Conservation (phyloP, 2,113 vertebrate species). For the Myrmophylax atrothorax region DNA sequence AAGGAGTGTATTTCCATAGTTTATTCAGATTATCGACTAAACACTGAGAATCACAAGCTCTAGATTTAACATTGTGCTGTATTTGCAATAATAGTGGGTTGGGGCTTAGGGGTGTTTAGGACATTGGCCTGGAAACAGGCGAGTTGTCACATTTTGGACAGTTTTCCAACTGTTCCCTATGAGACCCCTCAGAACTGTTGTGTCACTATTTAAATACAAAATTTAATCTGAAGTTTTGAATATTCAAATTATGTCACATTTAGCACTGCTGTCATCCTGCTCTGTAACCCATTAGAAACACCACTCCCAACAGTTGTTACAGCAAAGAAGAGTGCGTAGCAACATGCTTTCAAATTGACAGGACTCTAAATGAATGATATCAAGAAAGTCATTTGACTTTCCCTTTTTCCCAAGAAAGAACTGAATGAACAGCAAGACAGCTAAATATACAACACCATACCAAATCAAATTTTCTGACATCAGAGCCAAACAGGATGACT, state of each 20-base stretch:
- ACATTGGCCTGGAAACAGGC: neutral
- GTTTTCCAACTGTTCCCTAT: neutral
- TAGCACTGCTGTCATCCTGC: neutral
- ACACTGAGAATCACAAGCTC: neutral
- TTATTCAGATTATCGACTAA: neutral
- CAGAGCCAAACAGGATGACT: neutral
- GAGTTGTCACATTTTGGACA: neutral
- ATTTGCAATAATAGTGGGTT: neutral
- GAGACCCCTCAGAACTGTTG: neutral
- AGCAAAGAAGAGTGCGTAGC: neutral
- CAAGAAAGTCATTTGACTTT: neutral
- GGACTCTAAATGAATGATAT: neutral
- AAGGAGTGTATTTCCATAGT: neutral
- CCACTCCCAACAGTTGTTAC: neutral
- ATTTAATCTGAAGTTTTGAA: neutral
- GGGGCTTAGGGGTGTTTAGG: fast-evolving
- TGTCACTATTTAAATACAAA: neutral
- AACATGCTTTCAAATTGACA: neutral
- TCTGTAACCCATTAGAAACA: neutral
- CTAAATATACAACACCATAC: neutral
- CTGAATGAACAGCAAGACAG: neutral
- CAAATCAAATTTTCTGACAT: neutral
- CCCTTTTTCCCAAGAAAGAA: neutral
- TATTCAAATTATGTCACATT: neutral
- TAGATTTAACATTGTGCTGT: neutral